Conservation (phyloP, 2,888 invertebrate genomes). For the Rambutsinella grinnellia region DNA sequence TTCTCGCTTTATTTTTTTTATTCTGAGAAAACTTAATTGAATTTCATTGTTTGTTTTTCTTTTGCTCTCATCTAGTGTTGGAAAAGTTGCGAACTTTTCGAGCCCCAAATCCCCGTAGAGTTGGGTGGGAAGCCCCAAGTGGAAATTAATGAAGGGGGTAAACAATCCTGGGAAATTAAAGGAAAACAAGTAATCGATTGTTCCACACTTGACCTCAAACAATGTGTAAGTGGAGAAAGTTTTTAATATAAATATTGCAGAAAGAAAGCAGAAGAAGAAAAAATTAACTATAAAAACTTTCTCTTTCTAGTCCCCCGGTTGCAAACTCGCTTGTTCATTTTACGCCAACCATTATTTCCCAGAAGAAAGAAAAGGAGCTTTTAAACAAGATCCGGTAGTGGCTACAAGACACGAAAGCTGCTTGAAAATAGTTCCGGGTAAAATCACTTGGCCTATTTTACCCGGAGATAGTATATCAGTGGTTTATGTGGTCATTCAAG, state of each 20-base stretch:
- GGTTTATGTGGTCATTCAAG: slow-evolving; percentile 80
- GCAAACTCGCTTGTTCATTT: slow-evolving; percentile 80
- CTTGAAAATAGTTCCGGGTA: slow-evolving; percentile 72
- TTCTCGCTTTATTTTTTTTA: background rate
- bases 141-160: slow-evolving; percentile 14
- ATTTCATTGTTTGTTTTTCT: slow-evolving; percentile 2
- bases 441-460: slow-evolving; percentile 71
- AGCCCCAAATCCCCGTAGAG: slow-evolving; percentile 8
- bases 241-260: background rate
- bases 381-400: slow-evolving; percentile 33
- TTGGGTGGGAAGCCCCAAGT: background rate
- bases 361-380: background rate
- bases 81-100: slow-evolving; percentile 37
- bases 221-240: slow-evolving; percentile 34
- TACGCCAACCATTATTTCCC: slow-evolving; percentile 69
- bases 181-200: slow-evolving; percentile 26
- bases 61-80: slow-evolving; percentile 12
- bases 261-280: slow-evolving; percentile 3
- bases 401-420: slow-evolving; percentile 69
- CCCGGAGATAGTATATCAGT: slow-evolving; percentile 11
- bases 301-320: slow-evolving; percentile 78
- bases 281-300: background rate
- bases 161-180: background rate
- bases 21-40: background rate
- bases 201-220: slow-evolving; percentile 13